Base-by-base conservation (phyloP, 2,113 vertebrate genomes). In the Cyprinodon tularosa region DNA sequence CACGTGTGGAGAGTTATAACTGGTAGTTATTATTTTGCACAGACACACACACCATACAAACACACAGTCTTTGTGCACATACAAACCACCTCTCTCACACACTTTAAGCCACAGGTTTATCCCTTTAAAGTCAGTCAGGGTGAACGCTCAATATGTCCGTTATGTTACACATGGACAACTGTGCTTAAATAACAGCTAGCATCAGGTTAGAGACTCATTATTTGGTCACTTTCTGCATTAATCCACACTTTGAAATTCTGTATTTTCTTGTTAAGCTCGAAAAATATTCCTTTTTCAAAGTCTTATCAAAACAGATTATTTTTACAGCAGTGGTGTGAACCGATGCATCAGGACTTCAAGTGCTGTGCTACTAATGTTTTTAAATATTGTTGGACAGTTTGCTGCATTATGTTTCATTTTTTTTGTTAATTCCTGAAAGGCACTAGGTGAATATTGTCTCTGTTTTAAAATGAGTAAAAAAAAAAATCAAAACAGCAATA, bases 111-210 rank as follows among this genome's bases (percentile, higher is more conserved):
- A 80, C 73, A 80, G 42, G 40, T 80, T 72, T 68, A 42, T 72
- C 66, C 78, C 50, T 79, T 71, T 73, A 59, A 74, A 57, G 40
- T 84, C 73, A 42, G 40, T 84, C 71, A 87, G 80, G 76, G 80
- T 83, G 85, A 76, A 47, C 59, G 71, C 57, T 69, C 61, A 62
- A 84, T 37, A 84, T 64, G 42, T 73, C 68, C 44, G 60, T 62
- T 66, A 68, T 76, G 79, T 83, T 77, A 82, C 81, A 66, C 76
- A 72, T 86, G 63, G 69, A 78, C 83, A 45, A 73, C 22, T 47
- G 62, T 60, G 86, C 78, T 86, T 91, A 91, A 92, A 93, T 90
- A 88, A 88, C 85, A 13, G 38, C 40, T 53, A 60, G 36, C 65
- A 74, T 78, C 50, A 62, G 59, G 72, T 68, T 61, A 76, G 40